Evolutionary conservation across 2,888 invertebrate species (phyloP).

Genomic region (Stenoptilia bipunctidactyla): DNA sequence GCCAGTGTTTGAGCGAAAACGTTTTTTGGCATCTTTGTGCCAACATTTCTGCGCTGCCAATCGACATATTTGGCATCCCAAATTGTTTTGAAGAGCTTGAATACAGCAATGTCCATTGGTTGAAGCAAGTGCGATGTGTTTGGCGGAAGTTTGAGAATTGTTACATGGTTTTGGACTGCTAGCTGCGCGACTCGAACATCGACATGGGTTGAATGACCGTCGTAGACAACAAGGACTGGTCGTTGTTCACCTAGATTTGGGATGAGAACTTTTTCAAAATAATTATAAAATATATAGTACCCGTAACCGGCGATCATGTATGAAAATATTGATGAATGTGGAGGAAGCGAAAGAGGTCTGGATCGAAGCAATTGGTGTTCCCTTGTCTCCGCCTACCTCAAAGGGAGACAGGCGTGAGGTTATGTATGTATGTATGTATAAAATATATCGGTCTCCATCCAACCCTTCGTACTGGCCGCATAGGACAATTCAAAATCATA

Average conservation of each 20-base stretch:
- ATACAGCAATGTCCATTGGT: conserved; percentile 2
- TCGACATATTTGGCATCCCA: neutral
- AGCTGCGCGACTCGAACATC: conserved; percentile 3
- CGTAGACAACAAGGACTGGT: conserved; percentile 4
- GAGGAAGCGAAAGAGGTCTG: too few species aligned
- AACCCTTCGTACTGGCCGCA: conserved; percentile 16
- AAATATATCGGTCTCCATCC: neutral
- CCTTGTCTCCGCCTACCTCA: too few species aligned
- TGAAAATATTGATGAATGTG: too few species aligned
- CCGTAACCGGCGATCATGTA: too few species aligned
- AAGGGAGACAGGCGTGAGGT: too few species aligned
- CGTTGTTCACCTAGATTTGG: neutral
- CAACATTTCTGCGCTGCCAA: neutral
- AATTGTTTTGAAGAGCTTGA: neutral
- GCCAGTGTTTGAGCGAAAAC: neutral
- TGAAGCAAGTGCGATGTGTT: conserved; percentile 2
- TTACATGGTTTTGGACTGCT: conserved; percentile 4
- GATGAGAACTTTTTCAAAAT: neutral
- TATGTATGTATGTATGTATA: too few species aligned
- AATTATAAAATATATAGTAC: neutral
- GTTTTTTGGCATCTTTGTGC: conserved; percentile 1
- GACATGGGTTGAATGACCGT: conserved; percentile 5
- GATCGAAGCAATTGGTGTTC: too few species aligned
- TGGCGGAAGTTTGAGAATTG: conserved; percentile 3
- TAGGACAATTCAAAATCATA: conserved; percentile 23